phyloP scores from a whole-genome alignment of 2,888 invertebrate species.

The Heliconius hortense region DNA sequence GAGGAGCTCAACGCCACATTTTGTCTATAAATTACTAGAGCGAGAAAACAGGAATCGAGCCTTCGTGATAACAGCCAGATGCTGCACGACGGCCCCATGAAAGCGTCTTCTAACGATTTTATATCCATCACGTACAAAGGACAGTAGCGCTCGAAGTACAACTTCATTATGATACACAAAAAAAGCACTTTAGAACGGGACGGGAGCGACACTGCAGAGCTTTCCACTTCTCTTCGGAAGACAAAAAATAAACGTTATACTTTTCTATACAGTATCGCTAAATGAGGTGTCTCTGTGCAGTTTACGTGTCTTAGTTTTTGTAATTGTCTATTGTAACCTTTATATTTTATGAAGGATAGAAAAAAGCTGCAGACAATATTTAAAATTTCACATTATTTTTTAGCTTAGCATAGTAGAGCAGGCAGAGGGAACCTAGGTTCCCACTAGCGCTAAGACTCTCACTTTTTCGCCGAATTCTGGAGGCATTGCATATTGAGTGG shows the following conservation, averaged over 20 bases:
- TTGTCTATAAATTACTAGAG: neutral
- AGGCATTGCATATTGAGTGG: no score
- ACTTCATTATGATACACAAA: constrained; percentile 21
- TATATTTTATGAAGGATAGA: neutral
- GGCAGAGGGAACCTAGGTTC: no score
- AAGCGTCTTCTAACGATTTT: neutral
- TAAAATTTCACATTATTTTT: neutral
- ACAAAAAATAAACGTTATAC: constrained; percentile 19
- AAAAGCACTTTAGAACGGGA: constrained; percentile 17
- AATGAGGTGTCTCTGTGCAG: constrained; percentile 2
- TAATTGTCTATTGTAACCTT: neutral
- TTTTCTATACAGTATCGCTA: constrained; percentile 14
- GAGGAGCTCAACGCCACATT: neutral
- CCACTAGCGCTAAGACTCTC: no score
- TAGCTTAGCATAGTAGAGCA: no score
- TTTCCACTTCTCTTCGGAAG: constrained; percentile 22
- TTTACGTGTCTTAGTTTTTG: neutral
- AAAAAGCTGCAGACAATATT: neutral
- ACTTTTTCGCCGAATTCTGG: no score
- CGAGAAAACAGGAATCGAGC: neutral
- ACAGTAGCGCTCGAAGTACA: constrained; percentile 16
- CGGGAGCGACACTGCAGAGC: constrained; percentile 20
- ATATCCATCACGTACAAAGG: constrained; percentile 7
- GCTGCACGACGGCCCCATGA: neutral
- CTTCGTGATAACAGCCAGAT: neutral